Percentiles rank a stretch among this genome's conserved stretches.
These are phyloP conservation scores for Struthidea cinerea DNA, from an alignment of 2,113 vertebrate genomes.

Conservation along the genomic window DNA sequence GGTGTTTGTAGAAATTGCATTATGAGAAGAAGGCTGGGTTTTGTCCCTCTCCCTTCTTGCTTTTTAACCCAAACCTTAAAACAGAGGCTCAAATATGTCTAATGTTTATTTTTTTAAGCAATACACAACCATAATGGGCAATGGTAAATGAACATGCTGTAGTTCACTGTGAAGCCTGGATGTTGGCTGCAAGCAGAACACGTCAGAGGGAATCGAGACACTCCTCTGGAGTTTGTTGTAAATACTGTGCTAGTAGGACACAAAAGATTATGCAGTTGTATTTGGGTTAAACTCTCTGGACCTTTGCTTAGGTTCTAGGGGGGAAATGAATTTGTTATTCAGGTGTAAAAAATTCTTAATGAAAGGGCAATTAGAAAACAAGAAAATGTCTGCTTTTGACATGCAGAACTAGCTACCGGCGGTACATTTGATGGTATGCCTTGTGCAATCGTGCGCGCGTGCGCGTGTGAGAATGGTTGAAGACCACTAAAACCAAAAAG, in stretches of 20 bases:
- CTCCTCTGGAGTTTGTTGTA: neutral
- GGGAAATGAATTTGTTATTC: neutral
- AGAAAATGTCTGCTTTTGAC: neutral
- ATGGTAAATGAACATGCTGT: neutral
- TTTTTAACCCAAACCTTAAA: neutral
- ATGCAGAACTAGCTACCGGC: neutral
- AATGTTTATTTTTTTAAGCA: neutral
- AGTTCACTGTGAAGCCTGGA: neutral
- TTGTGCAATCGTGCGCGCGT: neutral
- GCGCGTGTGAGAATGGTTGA: neutral
- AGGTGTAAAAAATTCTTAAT: neutral
- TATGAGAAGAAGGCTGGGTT: rapidly evolving
- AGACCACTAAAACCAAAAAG: neutral
- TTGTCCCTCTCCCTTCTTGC: neutral
- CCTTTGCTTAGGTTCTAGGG: neutral
- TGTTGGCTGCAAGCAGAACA: neutral
- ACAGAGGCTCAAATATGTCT: neutral
- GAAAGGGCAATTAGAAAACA: neutral
- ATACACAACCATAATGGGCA: neutral
- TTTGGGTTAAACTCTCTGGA: neutral
- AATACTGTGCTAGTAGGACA: neutral
- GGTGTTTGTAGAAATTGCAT: neutral
- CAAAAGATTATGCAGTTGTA: neutral
- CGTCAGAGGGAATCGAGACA: neutral
- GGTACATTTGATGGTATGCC: neutral